phyloP scores from a whole-genome alignment of 2,113 vertebrate species.

The Herpetotheres cachinnans region DNA sequence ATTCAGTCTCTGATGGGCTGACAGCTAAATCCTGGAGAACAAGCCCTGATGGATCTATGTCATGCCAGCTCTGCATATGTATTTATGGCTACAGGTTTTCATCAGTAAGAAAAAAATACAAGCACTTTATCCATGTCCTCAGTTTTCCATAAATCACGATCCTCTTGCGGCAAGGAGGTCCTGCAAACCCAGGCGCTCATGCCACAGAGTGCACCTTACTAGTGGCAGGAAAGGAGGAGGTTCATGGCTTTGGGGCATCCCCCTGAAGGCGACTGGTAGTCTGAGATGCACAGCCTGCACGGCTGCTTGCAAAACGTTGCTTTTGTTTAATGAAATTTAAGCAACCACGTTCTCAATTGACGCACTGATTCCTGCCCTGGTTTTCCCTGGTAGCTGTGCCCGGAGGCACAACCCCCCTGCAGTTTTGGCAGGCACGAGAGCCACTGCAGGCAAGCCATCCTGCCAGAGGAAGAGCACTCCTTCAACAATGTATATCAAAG shows the following conservation, averaged over 20 bases:
- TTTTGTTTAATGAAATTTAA: not conserved
- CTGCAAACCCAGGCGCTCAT: accelerated
- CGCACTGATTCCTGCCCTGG: not conserved
- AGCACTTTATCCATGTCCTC: not conserved
- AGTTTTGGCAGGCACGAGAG: accelerated
- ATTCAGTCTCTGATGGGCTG: not conserved
- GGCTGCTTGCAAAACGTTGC: not conserved
- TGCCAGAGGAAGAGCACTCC: not conserved
- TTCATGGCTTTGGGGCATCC: not conserved
- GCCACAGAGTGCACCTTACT: accelerated
- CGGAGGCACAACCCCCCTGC: accelerated
- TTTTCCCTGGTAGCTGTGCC: not conserved
- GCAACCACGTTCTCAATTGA: not conserved
- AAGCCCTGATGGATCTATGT: not conserved
- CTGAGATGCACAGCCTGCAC: not conserved
- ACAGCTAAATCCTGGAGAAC: not conserved
- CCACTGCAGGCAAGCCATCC: not conserved
- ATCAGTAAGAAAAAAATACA: not conserved
- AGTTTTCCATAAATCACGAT: not conserved
- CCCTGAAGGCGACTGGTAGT: not conserved
- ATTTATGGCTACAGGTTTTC: not conserved
- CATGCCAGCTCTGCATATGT: not conserved
- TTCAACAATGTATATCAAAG: not conserved
- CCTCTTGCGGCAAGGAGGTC: accelerated
- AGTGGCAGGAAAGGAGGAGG: not conserved